These are phyloP conservation scores for Aix galericulata DNA, from an alignment of 2,113 vertebrate genomes.

Conservation along the genomic window DNA sequence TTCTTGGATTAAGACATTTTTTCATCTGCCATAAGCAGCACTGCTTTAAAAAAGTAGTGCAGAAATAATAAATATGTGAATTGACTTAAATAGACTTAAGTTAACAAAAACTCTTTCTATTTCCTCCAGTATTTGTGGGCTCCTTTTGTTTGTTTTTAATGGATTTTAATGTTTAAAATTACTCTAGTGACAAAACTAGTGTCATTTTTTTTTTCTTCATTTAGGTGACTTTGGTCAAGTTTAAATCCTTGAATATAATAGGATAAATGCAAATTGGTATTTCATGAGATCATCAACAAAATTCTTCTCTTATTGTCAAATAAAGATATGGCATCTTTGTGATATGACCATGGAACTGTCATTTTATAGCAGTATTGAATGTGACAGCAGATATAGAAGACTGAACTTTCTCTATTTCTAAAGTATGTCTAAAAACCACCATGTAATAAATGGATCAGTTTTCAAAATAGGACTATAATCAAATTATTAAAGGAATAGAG, in stretches of 20 bases:
- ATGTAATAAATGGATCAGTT: too few relatives aligned
- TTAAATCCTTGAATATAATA: not conserved
- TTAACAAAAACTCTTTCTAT: not conserved
- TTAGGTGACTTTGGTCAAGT: not conserved
- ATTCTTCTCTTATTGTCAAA: not conserved
- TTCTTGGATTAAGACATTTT: not conserved
- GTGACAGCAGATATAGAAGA: not conserved
- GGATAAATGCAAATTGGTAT: not conserved
- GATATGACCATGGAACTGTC: not conserved
- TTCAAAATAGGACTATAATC: too few relatives aligned
- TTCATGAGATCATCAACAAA: not conserved
- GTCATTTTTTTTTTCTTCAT: not conserved
- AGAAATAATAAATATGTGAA: not conserved
- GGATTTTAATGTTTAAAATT: not conserved
- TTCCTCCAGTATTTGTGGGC: not conserved
- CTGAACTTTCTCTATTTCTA: not conserved
- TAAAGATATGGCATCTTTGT: not conserved
- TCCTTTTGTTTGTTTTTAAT: not conserved
- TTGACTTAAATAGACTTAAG: not conserved
- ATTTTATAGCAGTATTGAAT: not conserved
- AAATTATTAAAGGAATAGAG: too few relatives aligned
- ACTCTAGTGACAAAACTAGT: not conserved
- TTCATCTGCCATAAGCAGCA: not conserved
- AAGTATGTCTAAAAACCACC: not conserved
- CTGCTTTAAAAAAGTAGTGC: not conserved